Percentiles rank a stretch among this genome's conserved stretches.
Evolutionary conservation across 2,113 vertebrate species (phyloP).

Genomic region (Cygnus buccinator): DNA sequence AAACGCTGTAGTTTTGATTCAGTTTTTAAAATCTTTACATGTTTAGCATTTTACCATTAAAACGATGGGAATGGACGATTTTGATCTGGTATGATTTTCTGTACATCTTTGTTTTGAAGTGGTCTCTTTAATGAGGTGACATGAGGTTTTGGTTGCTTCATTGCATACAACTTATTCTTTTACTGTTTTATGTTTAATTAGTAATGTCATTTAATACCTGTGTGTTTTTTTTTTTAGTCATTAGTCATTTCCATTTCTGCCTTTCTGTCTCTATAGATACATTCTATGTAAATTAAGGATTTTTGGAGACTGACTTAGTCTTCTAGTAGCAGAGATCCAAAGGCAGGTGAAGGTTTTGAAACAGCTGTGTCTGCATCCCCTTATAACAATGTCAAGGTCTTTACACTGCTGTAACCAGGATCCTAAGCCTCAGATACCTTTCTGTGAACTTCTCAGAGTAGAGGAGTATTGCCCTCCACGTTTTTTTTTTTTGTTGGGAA

Average conservation of each 20-base stretch:
- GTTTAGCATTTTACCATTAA: neutral
- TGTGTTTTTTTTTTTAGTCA: neutral
- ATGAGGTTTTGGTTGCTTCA: neutral
- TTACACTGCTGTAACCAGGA: fast-evolving
- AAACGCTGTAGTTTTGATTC: neutral
- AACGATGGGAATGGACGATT: neutral
- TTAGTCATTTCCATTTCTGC: neutral
- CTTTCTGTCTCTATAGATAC: neutral
- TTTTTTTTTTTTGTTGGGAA: neutral
- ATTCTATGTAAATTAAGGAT: neutral
- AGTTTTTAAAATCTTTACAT: neutral
- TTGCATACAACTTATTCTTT: neutral
- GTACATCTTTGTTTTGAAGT: neutral
- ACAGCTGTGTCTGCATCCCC: neutral
- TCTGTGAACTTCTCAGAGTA: neutral
- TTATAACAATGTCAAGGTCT: fast-evolving
- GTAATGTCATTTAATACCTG: neutral
- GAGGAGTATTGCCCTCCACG: neutral
- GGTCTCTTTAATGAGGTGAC: neutral
- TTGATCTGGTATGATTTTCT: neutral
- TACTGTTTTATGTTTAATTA: conserved; percentile 17
- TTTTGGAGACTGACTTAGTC: neutral
- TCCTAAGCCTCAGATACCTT: neutral
- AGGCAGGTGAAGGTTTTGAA: neutral
- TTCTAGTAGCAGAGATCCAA: neutral